A percentile compares a stretch with the other conserved stretches of the same genome.
These are phyloP conservation scores for Theristicus caerulescens DNA, from an alignment of 2,113 vertebrate species.

Conservation along the genomic window DNA sequence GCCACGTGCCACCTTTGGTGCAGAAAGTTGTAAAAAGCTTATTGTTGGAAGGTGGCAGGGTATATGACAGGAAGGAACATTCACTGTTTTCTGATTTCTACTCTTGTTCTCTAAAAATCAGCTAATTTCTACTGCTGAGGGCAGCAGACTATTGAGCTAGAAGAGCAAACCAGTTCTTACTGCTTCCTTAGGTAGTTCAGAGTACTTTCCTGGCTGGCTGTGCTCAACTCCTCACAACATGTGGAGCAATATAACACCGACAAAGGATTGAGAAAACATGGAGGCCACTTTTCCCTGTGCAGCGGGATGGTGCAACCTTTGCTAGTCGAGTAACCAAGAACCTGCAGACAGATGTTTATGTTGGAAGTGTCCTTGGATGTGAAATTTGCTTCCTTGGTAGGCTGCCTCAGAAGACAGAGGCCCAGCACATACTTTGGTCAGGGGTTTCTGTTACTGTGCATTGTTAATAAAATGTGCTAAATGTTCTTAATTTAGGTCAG, in stretches of 20 bases:
- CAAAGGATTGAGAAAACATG: neutral
- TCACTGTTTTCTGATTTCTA: neutral
- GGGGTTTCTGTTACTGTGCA: conserved; percentile 3
- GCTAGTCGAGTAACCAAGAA: neutral
- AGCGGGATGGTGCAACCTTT: neutral
- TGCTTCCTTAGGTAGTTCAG: neutral
- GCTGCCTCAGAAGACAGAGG: neutral
- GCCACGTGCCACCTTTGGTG: neutral
- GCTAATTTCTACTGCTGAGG: neutral
- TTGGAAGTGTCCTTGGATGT: neutral
- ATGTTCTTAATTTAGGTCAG: conserved; percentile 27
- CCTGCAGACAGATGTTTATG: neutral
- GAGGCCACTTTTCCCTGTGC: neutral
- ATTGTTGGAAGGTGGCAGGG: neutral
- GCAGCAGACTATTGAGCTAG: neutral
- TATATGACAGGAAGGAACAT: neutral
- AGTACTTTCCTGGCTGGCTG: neutral
- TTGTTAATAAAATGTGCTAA: conserved; percentile 36
- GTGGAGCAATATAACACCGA: neutral
- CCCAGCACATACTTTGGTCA: neutral
- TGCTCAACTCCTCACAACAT: neutral
- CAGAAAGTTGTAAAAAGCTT: neutral
- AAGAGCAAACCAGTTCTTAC: neutral
- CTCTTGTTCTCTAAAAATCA: neutral
- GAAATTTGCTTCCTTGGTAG: neutral